These are phyloP conservation scores for Agelastica alni DNA, from an alignment of 2,888 invertebrate genomes.

Conservation along the genomic window DNA sequence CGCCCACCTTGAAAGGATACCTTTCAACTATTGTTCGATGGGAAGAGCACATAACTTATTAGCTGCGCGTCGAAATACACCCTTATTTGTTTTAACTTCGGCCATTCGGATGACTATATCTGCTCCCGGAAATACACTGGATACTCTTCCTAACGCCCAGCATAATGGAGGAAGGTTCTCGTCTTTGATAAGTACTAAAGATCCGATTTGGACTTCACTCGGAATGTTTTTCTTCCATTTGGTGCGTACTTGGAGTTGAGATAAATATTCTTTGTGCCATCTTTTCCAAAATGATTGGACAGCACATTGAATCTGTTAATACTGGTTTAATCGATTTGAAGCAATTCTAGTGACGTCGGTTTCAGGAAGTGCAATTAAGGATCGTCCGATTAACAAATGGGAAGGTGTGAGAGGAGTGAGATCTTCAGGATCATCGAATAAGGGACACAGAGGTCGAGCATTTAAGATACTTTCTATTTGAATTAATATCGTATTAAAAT, in stretches of 20 bases:
- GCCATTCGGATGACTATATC: too few relatives aligned
- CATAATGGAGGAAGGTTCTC: slow-evolving; percentile 29
- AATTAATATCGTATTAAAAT: too few relatives aligned
- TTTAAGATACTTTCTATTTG: too few relatives aligned
- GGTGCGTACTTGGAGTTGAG: slow-evolving; percentile 27
- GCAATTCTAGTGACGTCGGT: slow-evolving; percentile 6
- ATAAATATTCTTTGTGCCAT: slow-evolving; percentile 34
- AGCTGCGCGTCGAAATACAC: too few relatives aligned
- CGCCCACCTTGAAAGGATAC: too few relatives aligned
- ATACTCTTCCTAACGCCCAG: too few relatives aligned
- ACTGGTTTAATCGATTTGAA: slow-evolving; percentile 16
- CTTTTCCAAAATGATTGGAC: slow-evolving; percentile 36
- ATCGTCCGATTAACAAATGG: slow-evolving; percentile 40
- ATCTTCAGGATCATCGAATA: slow-evolving; percentile 25
- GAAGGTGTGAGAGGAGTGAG: slow-evolving; percentile 31
- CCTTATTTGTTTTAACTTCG: too few relatives aligned
- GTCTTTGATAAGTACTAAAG: slow-evolving; percentile 27
- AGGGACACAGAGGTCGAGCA: slow-evolving; percentile 29
- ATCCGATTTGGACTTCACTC: slow-evolving; percentile 17
- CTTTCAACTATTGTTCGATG: too few relatives aligned
- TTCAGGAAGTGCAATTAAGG: slow-evolving; percentile 32
- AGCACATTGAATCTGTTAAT: slow-evolving; percentile 17
- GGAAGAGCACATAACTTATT: too few relatives aligned
- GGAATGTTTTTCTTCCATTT: slow-evolving; percentile 24
- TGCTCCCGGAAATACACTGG: too few relatives aligned